phyloP scores from a whole-genome alignment of 2,113 vertebrate genomes.

The Brienomyrus longianalis region DNA sequence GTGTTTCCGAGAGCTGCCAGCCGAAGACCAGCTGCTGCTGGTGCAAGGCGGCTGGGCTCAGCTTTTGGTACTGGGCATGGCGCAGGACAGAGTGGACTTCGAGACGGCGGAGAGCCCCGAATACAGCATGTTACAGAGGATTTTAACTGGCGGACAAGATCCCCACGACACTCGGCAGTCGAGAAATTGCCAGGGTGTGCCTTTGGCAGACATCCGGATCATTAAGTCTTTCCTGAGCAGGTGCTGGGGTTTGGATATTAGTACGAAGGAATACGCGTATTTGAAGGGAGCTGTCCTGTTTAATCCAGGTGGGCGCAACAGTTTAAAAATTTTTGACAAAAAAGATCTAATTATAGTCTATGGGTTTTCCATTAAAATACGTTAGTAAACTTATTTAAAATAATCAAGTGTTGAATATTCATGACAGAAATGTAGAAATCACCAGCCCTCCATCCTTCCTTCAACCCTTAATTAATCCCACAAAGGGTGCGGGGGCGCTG shows the following conservation, averaged over 20 bases:
- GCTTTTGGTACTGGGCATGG: constrained; percentile 82
- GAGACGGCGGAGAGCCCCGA: constrained; percentile 80
- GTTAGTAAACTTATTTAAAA: neutral
- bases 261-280: constrained; percentile 93
- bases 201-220: constrained; percentile 68
- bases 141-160: constrained; percentile 68
- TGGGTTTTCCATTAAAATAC: neutral
- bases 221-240: constrained; percentile 81
- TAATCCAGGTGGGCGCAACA: constrained; percentile 73
- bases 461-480: neutral
- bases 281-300: constrained; percentile 93
- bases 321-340: neutral
- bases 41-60: constrained; percentile 84
- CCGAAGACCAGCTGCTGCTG: constrained; percentile 80
- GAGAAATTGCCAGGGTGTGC: constrained; percentile 46
- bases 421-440: neutral
- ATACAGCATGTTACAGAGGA: constrained; percentile 77
- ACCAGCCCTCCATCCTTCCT: neutral
- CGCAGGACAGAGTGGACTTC: constrained; percentile 81
- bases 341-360: neutral
- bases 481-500: neutral
- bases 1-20: constrained; percentile 84
- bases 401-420: neutral
- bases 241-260: constrained; percentile 87
- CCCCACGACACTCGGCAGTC: constrained; percentile 34